Evolutionary conservation across 2,888 invertebrate species (phyloP).

Genomic region (Venustoraphidia nigricollis): DNA sequence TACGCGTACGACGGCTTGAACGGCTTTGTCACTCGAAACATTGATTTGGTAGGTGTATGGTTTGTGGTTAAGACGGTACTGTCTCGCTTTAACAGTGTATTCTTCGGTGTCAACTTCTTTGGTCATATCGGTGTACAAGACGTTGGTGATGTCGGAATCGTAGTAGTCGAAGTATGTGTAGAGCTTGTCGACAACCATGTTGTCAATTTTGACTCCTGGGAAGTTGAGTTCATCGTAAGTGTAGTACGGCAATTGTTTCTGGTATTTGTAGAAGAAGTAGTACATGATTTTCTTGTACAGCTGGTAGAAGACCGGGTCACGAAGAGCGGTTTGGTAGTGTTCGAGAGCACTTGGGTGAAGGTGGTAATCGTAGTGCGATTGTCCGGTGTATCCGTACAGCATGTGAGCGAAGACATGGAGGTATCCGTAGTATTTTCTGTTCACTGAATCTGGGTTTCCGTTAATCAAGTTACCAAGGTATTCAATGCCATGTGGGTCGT

Average conservation of each 20-base stretch:
- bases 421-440: constrained; percentile 40
- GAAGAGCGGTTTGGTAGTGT: constrained; percentile 44
- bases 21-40: constrained; percentile 39
- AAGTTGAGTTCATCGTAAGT: constrained; percentile 40
- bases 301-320: constrained; percentile 56
- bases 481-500: constrained; percentile 37
- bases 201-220: constrained; percentile 44
- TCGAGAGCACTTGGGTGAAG: constrained; percentile 47
- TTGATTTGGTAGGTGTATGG: constrained; percentile 44
- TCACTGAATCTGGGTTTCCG: constrained; percentile 43
- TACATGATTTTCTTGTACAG: constrained; percentile 42
- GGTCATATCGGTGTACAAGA: constrained; percentile 25
- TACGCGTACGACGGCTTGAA: constrained; percentile 41
- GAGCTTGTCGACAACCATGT: constrained; percentile 46
- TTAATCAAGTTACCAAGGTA: constrained; percentile 48
- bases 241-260: constrained; percentile 40
- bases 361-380: constrained; percentile 23
- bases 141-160: constrained; percentile 42
- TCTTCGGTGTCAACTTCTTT: background rate
- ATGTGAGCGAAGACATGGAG: constrained; percentile 38
- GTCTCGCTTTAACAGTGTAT: constrained; percentile 35
- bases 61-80: constrained; percentile 55
- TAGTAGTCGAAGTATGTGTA: constrained; percentile 53
- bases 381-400: constrained; percentile 35
- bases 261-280: constrained; percentile 39